Conservation (phyloP, 2,113 vertebrate species). For the Prunella himalayana region DNA sequence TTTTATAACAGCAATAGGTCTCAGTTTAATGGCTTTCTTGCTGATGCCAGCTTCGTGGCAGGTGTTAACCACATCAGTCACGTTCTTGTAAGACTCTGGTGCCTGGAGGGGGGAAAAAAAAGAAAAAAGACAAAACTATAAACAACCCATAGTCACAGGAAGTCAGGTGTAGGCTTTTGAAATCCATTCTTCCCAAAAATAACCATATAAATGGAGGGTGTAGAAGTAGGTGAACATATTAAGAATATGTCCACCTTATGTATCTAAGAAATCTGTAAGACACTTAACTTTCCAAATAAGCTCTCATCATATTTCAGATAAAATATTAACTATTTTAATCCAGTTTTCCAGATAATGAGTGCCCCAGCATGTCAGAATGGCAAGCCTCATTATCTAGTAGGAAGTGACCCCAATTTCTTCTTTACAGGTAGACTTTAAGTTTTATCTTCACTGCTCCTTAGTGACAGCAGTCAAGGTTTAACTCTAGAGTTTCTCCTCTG, state of each 20-base stretch:
- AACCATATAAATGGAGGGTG: background rate
- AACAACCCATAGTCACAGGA: background rate
- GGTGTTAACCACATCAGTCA: conserved; percentile 95
- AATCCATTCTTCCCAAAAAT: background rate
- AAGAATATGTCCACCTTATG: background rate
- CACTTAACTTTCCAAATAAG: background rate
- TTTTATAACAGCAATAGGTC: conserved; percentile 97
- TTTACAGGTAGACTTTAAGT: background rate
- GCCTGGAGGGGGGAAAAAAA: conserved; percentile 69
- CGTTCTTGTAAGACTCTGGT: conserved; percentile 96
- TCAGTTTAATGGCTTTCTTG: conserved; percentile 95
- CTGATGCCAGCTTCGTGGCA: conserved; percentile 97
- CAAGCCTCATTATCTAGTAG: background rate
- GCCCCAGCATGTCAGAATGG: background rate
- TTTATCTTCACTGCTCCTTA: background rate
- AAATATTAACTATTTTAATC: background rate
- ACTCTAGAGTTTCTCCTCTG: background rate
- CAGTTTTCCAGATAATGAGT: background rate
- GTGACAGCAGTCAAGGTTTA: background rate
- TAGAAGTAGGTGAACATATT: background rate
- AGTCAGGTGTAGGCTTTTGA: background rate
- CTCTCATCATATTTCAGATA: background rate
- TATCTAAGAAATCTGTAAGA: background rate
- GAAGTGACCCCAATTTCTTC: background rate
- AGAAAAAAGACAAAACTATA: background rate